Conservation (phyloP, 2,888 invertebrate genomes). For the Bugulina stolonifera region DNA sequence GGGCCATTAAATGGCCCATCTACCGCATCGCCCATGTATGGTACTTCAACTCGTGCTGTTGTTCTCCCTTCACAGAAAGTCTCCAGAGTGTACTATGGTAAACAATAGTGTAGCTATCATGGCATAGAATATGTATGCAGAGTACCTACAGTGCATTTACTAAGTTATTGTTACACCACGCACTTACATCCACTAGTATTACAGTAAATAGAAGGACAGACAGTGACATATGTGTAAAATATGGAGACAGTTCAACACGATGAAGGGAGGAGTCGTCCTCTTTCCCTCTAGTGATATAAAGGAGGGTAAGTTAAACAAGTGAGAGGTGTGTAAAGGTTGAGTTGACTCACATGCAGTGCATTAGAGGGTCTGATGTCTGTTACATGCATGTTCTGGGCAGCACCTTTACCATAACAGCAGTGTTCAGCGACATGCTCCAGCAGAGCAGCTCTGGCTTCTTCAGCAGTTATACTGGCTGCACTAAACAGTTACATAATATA, state of each 20-base stretch:
- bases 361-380: constrained; percentile 55
- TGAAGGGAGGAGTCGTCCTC: too few relatives aligned
- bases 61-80: constrained; percentile 57
- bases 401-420: constrained; percentile 57
- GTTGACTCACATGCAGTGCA: constrained; percentile 58
- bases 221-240: too few relatives aligned
- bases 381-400: constrained; percentile 55
- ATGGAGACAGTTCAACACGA: too few relatives aligned
- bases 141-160: too few relatives aligned
- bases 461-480: constrained; percentile 49
- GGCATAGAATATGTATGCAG: neutral
- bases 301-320: too few relatives aligned
- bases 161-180: too few relatives aligned
- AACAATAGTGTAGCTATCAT: constrained; percentile 24
- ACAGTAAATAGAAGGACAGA: too few relatives aligned
- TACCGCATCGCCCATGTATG: constrained; percentile 53
- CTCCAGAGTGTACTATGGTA: constrained; percentile 56
- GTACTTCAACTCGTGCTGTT: constrained; percentile 56
- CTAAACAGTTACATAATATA: constrained; percentile 35
- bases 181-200: too few relatives aligned
- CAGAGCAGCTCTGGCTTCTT: constrained; percentile 54
- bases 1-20: constrained; percentile 48
- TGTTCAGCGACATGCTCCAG: constrained; percentile 53
- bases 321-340: too few relatives aligned
- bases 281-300: too few relatives aligned